Base-by-base conservation (phyloP, 2,797 vertebrate genomes). In the Carapus acus region DNA sequence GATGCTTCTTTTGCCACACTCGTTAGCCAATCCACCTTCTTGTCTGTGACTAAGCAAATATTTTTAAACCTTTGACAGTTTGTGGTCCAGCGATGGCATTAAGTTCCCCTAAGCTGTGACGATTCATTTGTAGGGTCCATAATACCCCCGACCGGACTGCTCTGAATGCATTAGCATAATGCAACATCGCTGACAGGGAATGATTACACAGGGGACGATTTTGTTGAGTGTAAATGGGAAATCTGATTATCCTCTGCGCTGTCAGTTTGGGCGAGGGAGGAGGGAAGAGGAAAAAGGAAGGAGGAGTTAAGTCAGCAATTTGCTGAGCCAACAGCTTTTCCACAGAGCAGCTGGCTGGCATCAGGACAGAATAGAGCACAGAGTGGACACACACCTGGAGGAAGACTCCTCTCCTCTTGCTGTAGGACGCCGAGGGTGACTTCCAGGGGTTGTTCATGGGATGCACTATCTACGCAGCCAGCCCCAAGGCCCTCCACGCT, bases 381-480 rank as follows among this genome's bases (percentile, higher is more conserved):
- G 63, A 3, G 49, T 65, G 66, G 66, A 72, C 57, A 70, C 54
- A 71, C 19, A 76, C 69, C 75, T 80, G 33, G 43, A 82, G 74
- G 68, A 80, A 75, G 33, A 38, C 65, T 76, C 69, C 39, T 51
- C 46, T 75, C 58, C 23, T 50, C 76, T 74, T 41, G 56, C 77
- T 53, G 69, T n/a, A 63, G 65, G 74, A 83, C 80, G 12, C 55
- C 17, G 55, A 71, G 72, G 62, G 58, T 40, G 67, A 77, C 78
- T 75, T 81, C 72, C 68, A 79, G 70, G 75, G 65, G 77, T 80
- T 67, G 80, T 88, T 87, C 78, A 87, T 87, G 85, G 86, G 87
- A 88, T 88, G 87, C 86, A 87, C 83, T 66, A 86, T 87, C 68
- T 87, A 88, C 62, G 86, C 86, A 58, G 84, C 84, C 75, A 86